Percentiles rank a stretch among this genome's conserved stretches.
These are phyloP conservation scores for Clivina fossor DNA, from an alignment of 2,888 invertebrate genomes.

Conservation along the genomic window DNA sequence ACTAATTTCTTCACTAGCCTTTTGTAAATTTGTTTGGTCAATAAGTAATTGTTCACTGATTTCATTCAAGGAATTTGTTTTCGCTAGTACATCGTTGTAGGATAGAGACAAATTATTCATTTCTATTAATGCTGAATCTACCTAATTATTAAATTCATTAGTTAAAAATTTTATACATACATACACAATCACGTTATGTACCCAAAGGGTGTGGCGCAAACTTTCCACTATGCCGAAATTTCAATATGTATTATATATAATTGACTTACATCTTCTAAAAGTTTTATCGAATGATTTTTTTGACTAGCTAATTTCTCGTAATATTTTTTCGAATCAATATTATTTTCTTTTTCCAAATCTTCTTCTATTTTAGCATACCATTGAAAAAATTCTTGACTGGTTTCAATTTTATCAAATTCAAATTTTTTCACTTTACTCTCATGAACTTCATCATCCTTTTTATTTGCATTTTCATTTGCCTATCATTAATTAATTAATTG, in stretches of 20 bases:
- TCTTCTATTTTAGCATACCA: constrained; percentile 76
- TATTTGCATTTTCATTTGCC: constrained; percentile 41
- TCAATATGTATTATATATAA: not conserved
- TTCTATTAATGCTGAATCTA: constrained; percentile 57
- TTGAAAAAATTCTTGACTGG: constrained; percentile 70
- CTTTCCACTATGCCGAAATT: no score
- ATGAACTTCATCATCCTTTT: constrained; percentile 38
- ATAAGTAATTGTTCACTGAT: constrained; percentile 90
- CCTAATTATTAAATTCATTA: constrained; percentile 9
- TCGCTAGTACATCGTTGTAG: constrained; percentile 84
- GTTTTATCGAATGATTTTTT: constrained; percentile 66
- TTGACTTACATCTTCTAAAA: constrained; percentile 61
- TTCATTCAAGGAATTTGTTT: constrained; percentile 88
- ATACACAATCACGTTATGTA: no score
- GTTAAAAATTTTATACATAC: no score
- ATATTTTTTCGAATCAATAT: constrained; percentile 70
- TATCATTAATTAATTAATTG: constrained; percentile 16
- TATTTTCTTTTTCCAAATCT: constrained; percentile 68
- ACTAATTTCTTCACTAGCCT: constrained; percentile 77
- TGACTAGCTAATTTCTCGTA: constrained; percentile 70
- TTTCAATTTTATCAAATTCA: constrained; percentile 54
- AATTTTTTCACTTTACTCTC: constrained; percentile 41
- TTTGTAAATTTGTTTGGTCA: constrained; percentile 82
- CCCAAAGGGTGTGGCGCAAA: no score
- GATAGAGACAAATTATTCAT: constrained; percentile 73